Conservation (phyloP, 2,888 invertebrate species). For the Diabrotica balteata region DNA sequence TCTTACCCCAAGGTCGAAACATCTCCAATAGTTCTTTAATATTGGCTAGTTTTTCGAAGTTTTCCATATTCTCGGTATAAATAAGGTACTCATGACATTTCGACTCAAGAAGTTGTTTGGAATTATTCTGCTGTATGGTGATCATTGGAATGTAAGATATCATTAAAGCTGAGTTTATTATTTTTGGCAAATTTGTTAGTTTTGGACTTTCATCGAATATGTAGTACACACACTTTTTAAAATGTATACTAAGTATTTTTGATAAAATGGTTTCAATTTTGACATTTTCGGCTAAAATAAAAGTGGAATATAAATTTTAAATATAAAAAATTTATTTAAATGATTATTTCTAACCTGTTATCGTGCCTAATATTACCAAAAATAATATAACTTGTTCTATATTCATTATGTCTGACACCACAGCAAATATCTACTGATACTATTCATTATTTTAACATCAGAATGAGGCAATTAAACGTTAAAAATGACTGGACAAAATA, state of each 20-base stretch:
- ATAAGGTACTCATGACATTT: not conserved
- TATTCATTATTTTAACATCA: too few species aligned
- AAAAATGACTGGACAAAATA: too few species aligned
- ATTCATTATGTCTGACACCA: too few species aligned
- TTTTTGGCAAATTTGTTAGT: not conserved
- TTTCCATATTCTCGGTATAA: not conserved
- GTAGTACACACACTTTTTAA: constrained; percentile 7
- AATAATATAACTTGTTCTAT: too few species aligned
- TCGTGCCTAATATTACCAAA: too few species aligned
- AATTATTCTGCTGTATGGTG: not conserved
- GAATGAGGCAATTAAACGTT: too few species aligned
- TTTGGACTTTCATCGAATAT: not conserved
- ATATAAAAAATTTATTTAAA: too few species aligned
- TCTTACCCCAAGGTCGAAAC: constrained; percentile 14
- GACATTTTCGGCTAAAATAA: not conserved
- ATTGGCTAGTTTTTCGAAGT: not conserved
- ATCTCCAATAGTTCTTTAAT: not conserved
- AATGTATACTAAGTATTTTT: not conserved
- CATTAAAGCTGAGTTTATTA: constrained; percentile 15
- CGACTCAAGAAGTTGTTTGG: not conserved
- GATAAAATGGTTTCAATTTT: constrained; percentile 3
- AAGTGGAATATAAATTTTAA: not conserved
- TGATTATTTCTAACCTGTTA: too few species aligned
- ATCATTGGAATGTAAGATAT: not conserved
- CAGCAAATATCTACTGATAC: too few species aligned